These are phyloP conservation scores for Ethmia dodecea DNA, from an alignment of 2,888 invertebrate species.

Conservation along the genomic window DNA sequence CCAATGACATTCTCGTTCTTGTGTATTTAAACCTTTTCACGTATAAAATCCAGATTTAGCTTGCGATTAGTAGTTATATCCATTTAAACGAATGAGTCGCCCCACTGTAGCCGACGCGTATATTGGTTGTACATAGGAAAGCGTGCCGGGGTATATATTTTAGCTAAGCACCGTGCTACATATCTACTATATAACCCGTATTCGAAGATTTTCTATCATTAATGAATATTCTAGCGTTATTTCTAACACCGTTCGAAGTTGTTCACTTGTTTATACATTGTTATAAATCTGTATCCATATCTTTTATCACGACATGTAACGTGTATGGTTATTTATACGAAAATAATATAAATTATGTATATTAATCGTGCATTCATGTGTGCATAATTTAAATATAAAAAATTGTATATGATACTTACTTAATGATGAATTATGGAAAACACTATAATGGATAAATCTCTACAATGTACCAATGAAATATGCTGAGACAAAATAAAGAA, in stretches of 20 bases:
- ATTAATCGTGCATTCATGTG: conserved; percentile 67
- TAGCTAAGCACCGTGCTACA: conserved; percentile 70
- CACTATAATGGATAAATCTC: conserved; percentile 64
- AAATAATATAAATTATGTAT: conserved; percentile 62
- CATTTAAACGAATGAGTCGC: conserved; percentile 43
- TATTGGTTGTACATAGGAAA: conserved; percentile 35
- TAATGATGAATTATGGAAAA: conserved; percentile 58
- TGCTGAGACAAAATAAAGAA: conserved; percentile 72
- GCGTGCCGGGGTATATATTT: conserved; percentile 47
- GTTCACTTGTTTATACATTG: conserved; percentile 76
- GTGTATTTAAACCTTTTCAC: conserved; percentile 57
- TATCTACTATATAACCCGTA: conserved; percentile 62
- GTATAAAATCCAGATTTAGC: conserved; percentile 62
- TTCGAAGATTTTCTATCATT: conserved; percentile 69
- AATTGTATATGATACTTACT: conserved; percentile 70
- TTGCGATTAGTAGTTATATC: conserved; percentile 63
- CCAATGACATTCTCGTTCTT: conserved; percentile 48
- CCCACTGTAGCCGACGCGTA: conserved; percentile 43
- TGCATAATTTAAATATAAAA: conserved; percentile 67
- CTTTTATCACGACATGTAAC: conserved; percentile 67
- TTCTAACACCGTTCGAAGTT: conserved; percentile 69
- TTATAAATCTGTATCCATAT: conserved; percentile 71
- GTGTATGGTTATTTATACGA: conserved; percentile 71
- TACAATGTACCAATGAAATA: conserved; percentile 76
- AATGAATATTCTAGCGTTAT: conserved; percentile 67